Evolutionary conservation across 2,888 invertebrate species (phyloP), one percentile per base, ranked within the genome.

Genomic region (Lithophane semibrunnea): DNA sequence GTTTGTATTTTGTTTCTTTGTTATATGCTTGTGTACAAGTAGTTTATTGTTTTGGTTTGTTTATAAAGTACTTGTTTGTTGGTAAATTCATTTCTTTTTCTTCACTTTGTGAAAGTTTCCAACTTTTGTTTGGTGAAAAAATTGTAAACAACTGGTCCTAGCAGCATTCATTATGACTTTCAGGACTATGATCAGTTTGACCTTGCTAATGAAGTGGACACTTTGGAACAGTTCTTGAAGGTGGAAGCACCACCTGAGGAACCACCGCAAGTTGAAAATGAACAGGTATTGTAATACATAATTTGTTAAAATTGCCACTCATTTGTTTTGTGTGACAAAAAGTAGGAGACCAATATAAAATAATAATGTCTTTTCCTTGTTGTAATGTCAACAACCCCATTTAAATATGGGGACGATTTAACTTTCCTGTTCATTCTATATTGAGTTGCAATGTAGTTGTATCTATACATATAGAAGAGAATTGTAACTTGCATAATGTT

Each of bases 171-270:
- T 86, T 88, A 82, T 87, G 29, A 13, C 54, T 95, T 95, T 80
- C 95, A 99, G 99, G 99, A 99, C 94, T 99, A 99, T 95, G 99
- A 99, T 93, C 98, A 98, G 91, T 99, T 99, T 95, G 99, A 99
- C 94, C 96, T 98, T 95, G 98, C 99, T 37, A 98, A 99, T 95
- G 99, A 99, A 97, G 97, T 98, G 87, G 99, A 99, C 92, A 98
- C 98, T 88, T 97, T 99, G 95, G 98, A 99, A 93, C 98, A 98
- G 92, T 99, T 99, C 93, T 95, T 99, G 79, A 98, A 98, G 95
- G 92, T 98, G 88, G 97, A 97, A 88, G 97, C 97, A 2, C 97
- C 97, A 13, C 94, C 96, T n/a, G 96, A 96, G 86, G 93, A 93
- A 75, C 90, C 92, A 68, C 89, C 91, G 68, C 91, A 91, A 84